Evolutionary conservation across 2,888 invertebrate species (phyloP).

Genomic region (Eucriotettix oculatus): DNA sequence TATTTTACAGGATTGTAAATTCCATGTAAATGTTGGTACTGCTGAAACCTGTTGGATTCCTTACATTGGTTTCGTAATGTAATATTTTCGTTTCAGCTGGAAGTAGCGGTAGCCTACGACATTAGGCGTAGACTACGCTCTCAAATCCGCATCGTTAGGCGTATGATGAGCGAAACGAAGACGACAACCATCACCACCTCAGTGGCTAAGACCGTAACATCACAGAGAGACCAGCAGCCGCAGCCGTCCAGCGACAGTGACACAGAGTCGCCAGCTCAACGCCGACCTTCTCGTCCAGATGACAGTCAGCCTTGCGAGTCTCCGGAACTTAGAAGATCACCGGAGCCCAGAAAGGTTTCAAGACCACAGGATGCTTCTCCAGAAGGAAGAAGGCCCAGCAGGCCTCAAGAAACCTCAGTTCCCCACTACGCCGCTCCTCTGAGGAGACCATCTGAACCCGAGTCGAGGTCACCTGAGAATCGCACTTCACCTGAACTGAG

Average conservation of each 20-base stretch:
- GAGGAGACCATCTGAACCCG: not conserved
- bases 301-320: constrained; percentile 5
- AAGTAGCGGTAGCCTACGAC: constrained; percentile 60
- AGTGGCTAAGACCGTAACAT: constrained; percentile 1
- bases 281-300: not conserved
- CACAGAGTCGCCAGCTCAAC: not conserved
- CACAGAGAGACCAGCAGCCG: not conserved
- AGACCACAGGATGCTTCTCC: not conserved
- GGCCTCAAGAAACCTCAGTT: not conserved
- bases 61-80: not conserved
- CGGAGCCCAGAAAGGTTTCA: not conserved
- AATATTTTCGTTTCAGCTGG: constrained; percentile 37
- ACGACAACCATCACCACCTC: constrained; percentile 11
- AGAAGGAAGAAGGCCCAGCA: not conserved
- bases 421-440: not conserved
- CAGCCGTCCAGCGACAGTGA: not conserved
- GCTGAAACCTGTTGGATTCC: not conserved
- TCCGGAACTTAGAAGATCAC: not conserved
- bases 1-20: not conserved
- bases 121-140: constrained; percentile 57
- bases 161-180: constrained; percentile 26
- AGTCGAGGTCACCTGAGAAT: no score
- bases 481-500: no score
- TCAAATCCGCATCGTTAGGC: constrained; percentile 57
- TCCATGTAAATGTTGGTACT: not conserved